Percentiles rank a stretch among this genome's conserved stretches.
phyloP scores from a whole-genome alignment of 2,797 vertebrate species.

The Poecilia gillii region DNA sequence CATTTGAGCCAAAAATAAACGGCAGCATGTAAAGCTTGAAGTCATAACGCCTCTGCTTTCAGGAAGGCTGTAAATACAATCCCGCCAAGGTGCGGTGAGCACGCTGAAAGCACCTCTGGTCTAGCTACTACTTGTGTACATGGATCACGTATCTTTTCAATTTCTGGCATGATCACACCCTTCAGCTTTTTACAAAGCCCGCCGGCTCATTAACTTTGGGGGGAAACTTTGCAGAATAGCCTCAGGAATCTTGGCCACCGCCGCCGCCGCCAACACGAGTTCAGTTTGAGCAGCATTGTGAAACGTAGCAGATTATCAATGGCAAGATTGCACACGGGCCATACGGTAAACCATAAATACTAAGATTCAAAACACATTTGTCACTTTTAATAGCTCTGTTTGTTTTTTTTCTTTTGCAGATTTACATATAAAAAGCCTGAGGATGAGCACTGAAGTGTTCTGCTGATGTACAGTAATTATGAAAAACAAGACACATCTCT shows the following conservation, averaged over 20 bases:
- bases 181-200: slow-evolving; percentile 14
- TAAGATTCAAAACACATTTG: neutral
- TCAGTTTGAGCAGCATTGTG: neutral
- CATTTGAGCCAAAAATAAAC: neutral
- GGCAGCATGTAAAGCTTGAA: neutral
- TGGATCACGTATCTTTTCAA: slow-evolving; percentile 16
- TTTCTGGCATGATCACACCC: slow-evolving; percentile 29
- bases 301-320: neutral
- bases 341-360: neutral
- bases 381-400: neutral
- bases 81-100: neutral
- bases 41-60: neutral
- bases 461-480: neutral
- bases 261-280: neutral
- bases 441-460: neutral
- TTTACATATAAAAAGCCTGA: slow-evolving; percentile 2
- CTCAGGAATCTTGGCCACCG: neutral
- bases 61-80: neutral
- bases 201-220: slow-evolving; percentile 16
- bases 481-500: neutral
- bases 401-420: neutral
- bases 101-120: slow-evolving; percentile 21
- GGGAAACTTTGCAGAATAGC: slow-evolving; percentile 16
- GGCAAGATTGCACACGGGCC: neutral
- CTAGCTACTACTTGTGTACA: slow-evolving; percentile 39